Evolutionary conservation across 2,888 invertebrate genomes (phyloP).

Genomic region (Laspeyria flexula): DNA sequence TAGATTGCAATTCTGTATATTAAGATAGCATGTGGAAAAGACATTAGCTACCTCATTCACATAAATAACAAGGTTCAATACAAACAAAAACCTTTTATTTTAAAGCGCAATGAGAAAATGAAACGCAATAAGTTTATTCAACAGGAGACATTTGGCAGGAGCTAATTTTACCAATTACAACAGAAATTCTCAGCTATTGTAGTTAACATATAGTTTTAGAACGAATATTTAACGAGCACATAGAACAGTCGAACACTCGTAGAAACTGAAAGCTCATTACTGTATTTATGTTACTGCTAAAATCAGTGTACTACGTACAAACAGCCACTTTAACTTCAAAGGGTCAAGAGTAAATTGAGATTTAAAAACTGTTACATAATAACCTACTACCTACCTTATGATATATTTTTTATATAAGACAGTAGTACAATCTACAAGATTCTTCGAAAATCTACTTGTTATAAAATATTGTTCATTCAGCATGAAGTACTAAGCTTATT

Average conservation of each 20-base stretch:
- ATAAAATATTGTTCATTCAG: no score
- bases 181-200: neutral
- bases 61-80: no score
- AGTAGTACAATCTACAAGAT: neutral
- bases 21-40: conserved; percentile 5
- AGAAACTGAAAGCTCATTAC: conserved; percentile 44
- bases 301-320: conserved; percentile 26
- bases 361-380: neutral
- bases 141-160: no score
- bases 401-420: neutral
- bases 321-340: conserved; percentile 29
- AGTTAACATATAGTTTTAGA: conserved; percentile 4
- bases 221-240: conserved; percentile 16
- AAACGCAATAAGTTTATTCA: no score
- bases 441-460: no score
- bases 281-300: conserved; percentile 42
- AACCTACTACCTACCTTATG: neutral
- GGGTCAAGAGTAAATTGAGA: conserved; percentile 20
- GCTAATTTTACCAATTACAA: neutral
- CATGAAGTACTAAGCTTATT: neutral
- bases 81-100: no score
- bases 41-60: neutral
- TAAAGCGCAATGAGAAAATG: no score
- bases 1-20: conserved; percentile 15
- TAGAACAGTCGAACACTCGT: conserved; percentile 21